Base-by-base conservation (phyloP, 2,797 vertebrate genomes). In the Scyliorhinus canicula region DNA sequence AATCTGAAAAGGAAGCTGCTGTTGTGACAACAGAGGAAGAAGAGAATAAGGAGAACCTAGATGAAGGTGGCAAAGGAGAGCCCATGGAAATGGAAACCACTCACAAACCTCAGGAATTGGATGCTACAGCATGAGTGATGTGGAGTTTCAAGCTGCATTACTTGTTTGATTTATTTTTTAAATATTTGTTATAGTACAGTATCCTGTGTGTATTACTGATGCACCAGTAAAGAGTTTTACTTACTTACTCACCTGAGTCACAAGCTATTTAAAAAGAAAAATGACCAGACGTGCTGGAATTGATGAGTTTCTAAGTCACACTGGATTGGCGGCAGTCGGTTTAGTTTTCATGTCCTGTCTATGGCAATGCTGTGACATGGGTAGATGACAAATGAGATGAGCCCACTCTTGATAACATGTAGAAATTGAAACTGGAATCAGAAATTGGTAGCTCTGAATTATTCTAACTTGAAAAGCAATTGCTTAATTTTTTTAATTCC, bases 121-220 rank as follows among this genome's bases (percentile, higher is more conserved):
- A 94, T 69, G 93, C 65, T 52, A 52, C 93, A 35, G 93, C 65
- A 52, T 71, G 67, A 69, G 50, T 74, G 28, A 47, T 93, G 67
- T 55, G 14, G 26, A 74, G 47, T 52, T 74, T 94, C 47, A 74
- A 55, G 93, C 93, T 94, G 65, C 44, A 69, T 94, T n/a, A 71
- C 67, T 71, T 93, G 44, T 93, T 71, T 69, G 67, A 93, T 67
- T 67, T 65, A 47, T 88, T 88, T 88, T 93, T 94, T 94, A 52
- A 55, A 74, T 47, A 14, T 28, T 74, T 74, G 69, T 55, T 71
- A 91, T 65, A 65, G 67, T 55, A 69, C 65, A 55, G 93, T 74
- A 69, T 52, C 16, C 93, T 74, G 69, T 74, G 91, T 93, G 93
- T 94, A 94, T 74, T 52, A 74, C 55, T 50, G 55, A 24, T 55